Base-by-base conservation (phyloP, 2,113 vertebrate species). In the Tautogolabrus adspersus region DNA sequence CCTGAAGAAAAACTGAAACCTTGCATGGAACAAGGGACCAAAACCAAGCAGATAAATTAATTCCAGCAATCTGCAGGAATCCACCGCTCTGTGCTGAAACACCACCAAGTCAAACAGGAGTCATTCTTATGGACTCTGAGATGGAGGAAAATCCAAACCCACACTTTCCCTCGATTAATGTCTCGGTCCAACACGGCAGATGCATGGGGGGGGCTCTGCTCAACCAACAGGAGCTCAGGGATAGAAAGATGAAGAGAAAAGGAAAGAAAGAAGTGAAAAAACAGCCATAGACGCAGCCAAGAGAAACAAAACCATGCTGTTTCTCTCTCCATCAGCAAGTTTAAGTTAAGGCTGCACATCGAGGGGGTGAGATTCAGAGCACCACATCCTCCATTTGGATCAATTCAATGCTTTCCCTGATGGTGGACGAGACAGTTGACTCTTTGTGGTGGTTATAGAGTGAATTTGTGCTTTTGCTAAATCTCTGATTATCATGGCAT, bases 71-170 rank as follows among this genome's bases (percentile, higher is more conserved):
- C 86, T 82, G 81, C 83, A 90, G 88, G 90, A 93, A 91, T 89
- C 77, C 75, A 84, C 87, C 71, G 38, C 83, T 82, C 81, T 74
- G 80, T 75, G 81, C 79, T 89, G 92, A 93, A 93, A 83, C 63
- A 44, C 72, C 63, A 90, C 93, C 93, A 94, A 93, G 66, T 90
- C 85, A 94, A 94, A 93, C 89, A 94, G 80, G 66, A 89, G 80
- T 91, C 77, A 88, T 87, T 88, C 80, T 77, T 83, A 74, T 83
- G 82, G 91, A 88, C 82, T 80, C 62, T 52, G 81, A 87, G 75
- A 69, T 85, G 89, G 83, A 88, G 88, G 84, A 85, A 90, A 88
- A 89, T 88, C 83, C 84, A 92, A 93, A 92, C 81, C 92, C 89
- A 87, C 88, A 87, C 75, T 51, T 75, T 88, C 92, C 87, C 86